Conservation (phyloP, 2,797 vertebrate genomes). For the Notamacropus eugenii region DNA sequence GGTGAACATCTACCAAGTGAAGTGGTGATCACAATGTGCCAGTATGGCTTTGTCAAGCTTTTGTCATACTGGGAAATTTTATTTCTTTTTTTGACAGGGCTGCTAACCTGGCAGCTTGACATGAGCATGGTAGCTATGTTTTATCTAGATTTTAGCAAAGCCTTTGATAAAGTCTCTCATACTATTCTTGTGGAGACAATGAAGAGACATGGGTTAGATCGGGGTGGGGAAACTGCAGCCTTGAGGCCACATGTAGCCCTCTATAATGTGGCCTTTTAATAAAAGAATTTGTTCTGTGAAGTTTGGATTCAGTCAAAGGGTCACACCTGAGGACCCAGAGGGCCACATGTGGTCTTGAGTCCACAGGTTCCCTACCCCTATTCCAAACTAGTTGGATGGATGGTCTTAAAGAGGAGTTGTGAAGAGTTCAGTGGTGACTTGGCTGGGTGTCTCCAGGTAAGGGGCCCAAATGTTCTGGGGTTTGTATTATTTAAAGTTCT, state of each 20-base stretch:
- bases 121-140: neutral
- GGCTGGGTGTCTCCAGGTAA: neutral
- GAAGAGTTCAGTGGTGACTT: neutral
- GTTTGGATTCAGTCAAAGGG: too few species aligned
- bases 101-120: neutral
- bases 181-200: neutral
- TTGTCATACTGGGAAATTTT: neutral
- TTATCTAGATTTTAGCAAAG: neutral
- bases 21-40: neutral
- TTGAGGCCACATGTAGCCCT: too few species aligned
- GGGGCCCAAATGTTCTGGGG: neutral
- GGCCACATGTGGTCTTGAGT: too few species aligned
- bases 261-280: too few species aligned
- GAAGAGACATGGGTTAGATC: neutral
- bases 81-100: neutral
- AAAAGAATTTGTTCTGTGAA: too few species aligned
- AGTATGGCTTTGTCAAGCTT: neutral
- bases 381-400: neutral
- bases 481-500: neutral
- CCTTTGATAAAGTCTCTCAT: neutral
- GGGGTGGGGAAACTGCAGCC: too few species aligned
- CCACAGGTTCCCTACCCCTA: too few species aligned
- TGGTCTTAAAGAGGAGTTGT: neutral
- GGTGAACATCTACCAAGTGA: neutral
- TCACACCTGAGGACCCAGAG: too few species aligned